These are phyloP conservation scores for Sicus ferrugineus DNA, from an alignment of 2,888 invertebrate genomes.

Conservation along the genomic window DNA sequence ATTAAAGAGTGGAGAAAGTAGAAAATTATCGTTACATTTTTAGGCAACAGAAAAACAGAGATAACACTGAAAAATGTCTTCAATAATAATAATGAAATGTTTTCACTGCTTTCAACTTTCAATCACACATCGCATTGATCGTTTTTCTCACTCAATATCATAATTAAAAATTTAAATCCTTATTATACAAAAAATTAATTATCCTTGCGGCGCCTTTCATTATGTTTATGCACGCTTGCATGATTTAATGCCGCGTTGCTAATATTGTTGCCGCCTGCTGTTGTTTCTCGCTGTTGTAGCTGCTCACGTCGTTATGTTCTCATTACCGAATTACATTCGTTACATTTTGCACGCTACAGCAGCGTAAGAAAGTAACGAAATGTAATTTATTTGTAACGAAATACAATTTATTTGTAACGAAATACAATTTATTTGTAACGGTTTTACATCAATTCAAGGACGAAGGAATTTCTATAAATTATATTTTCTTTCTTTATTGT, in stretches of 20 bases:
- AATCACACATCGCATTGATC: neutral
- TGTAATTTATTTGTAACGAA: no score
- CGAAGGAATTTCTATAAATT: neutral
- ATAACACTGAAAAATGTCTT: neutral
- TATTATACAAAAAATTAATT: neutral
- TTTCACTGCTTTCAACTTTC: neutral
- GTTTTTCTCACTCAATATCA: neutral
- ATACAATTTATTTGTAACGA: no score
- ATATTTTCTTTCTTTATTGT: neutral
- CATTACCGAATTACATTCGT: no score
- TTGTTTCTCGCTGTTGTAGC: neutral
- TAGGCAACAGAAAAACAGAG: no score
- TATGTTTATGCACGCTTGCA: neutral
- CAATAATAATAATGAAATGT: neutral
- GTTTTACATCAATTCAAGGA: no score
- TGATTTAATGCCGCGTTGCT: neutral
- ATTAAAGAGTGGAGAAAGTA: no score
- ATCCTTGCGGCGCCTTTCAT: neutral
- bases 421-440: no score
- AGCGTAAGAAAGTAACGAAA: no score
- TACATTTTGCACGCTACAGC: no score
- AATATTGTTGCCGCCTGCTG: neutral
- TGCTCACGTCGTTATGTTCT: neutral
- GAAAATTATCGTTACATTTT: neutral
- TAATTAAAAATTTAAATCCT: neutral